Base-by-base conservation (phyloP, 2,113 vertebrate species). In the Bagarius yarrelli region DNA sequence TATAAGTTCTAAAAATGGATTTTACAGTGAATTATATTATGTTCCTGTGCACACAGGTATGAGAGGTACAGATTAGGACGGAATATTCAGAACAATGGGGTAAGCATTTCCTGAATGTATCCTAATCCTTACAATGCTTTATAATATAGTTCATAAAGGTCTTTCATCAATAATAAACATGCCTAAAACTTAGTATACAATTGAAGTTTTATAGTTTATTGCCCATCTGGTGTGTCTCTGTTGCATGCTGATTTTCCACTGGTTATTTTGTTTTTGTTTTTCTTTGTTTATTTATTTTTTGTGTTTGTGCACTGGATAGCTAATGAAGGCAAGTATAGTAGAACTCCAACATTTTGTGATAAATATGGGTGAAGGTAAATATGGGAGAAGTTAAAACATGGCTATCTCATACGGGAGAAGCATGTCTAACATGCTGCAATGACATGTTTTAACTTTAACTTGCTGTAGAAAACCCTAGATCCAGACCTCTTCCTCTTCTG, bases 21-120 rank as follows among this genome's bases (percentile, higher is more conserved):
- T 40, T 14, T 5, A 52, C 25, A 52, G 36, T 44, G 21, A 25
- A 63, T 52, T 18, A 11, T 61, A 14, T 63, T 63, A 11, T 40
- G 69, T n/a, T 56, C 74, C 50, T 86, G 30, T 79, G 59, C 53
- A 53, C 44, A 27, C 90, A 99, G 98, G 89, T 99, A 98, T 32
- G 97, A 99, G 83, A 91, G 96, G 74, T 99, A 96, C 91, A 90
- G 98, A 84, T 92, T 93, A 0, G 95, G 97, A 52, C 94, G 95
- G 83, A 91, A 94, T 0, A 91, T 91, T 18, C 96, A 96, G 85
- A 97, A 94, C 88, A 97, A 96, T 5, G 96, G 96, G 87, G 98
- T 98, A 89, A 96, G 97, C 94, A 61, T 44, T 25, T 55, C 5
- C 53, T 52, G 27, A 53, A 55, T 71, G 27, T 52, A 16, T 44